A percentile compares a stretch with the other conserved stretches of the same genome.
Conservation (phyloP, 2,113 vertebrate species). For the Peucedramus taeniatus region DNA sequence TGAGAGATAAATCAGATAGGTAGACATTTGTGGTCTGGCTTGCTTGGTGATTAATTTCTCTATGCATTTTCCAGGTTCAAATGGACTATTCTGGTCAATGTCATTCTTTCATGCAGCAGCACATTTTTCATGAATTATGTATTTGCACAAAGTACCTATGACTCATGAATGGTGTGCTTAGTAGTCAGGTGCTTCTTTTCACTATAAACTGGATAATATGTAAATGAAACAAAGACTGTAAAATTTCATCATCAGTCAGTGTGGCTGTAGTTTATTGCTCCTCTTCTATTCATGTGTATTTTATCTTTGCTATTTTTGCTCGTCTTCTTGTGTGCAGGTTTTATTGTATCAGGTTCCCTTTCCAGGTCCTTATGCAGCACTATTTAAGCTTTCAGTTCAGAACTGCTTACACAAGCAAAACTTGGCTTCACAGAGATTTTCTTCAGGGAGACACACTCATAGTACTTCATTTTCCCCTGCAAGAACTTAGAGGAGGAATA, state of each 20-base stretch:
- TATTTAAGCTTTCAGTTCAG: background rate
- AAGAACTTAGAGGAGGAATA: background rate
- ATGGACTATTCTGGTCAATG: background rate
- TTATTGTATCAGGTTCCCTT: background rate
- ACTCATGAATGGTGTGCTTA: background rate
- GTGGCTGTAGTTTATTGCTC: background rate
- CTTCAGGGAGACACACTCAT: background rate
- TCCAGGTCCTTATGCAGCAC: background rate
- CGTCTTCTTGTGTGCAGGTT: background rate
- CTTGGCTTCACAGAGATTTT: background rate
- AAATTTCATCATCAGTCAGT: background rate
- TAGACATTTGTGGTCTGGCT: background rate
- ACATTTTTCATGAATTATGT: background rate
- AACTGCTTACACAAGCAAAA: background rate
- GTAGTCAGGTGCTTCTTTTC: background rate
- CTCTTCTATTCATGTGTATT: background rate
- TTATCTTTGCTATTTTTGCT: background rate
- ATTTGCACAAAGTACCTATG: background rate
- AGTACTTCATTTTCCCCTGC: background rate
- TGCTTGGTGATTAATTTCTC: slow-evolving; percentile 18
- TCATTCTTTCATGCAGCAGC: background rate
- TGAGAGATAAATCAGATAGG: background rate
- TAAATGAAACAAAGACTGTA: background rate
- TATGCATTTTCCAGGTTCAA: background rate
- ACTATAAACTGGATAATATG: background rate